Evolutionary conservation across 2,797 vertebrate genomes (phyloP).

Genomic region (Gymnothorax javanicus): DNA sequence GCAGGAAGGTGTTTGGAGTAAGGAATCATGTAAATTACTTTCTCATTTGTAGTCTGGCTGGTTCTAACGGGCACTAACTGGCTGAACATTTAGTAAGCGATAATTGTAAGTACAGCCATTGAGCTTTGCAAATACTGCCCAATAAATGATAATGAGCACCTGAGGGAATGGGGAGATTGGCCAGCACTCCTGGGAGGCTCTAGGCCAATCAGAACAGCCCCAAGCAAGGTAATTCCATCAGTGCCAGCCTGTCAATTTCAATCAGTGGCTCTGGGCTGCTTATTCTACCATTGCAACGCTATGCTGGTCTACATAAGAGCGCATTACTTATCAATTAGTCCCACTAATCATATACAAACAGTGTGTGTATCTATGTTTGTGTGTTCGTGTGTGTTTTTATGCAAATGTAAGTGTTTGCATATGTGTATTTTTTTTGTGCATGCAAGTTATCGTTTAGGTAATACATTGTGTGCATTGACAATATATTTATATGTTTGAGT

Average conservation of each 20-base stretch:
- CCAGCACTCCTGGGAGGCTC: conserved; percentile 64
- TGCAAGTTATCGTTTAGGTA: background rate
- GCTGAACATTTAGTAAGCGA: conserved; percentile 72
- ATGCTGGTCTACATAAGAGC: conserved; percentile 68
- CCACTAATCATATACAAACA: conserved; percentile 53
- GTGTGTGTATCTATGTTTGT: background rate
- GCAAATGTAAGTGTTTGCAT: background rate
- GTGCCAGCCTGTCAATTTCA: conserved; percentile 72
- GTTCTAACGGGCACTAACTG: conserved; percentile 59
- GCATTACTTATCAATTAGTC: conserved; percentile 74
- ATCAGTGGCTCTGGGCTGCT: conserved; percentile 72
- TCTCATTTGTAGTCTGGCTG: conserved; percentile 60
- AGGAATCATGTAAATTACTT: conserved; percentile 53
- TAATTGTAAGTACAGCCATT: conserved; percentile 75
- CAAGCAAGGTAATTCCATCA: conserved; percentile 76
- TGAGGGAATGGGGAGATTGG: conserved; percentile 66
- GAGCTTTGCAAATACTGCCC: conserved; percentile 75
- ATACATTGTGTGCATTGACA: too few species aligned
- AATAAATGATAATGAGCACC: conserved; percentile 82
- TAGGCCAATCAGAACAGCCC: conserved; percentile 57
- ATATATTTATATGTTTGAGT: too few species aligned
- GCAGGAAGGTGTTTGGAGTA: conserved; percentile 12
- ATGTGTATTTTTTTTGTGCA: background rate
- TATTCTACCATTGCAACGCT: conserved; percentile 68
- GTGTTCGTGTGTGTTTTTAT: background rate